These are phyloP conservation scores for Sigmodon hispidus DNA, from an alignment of 2,113 vertebrate genomes.

Conservation along the genomic window DNA sequence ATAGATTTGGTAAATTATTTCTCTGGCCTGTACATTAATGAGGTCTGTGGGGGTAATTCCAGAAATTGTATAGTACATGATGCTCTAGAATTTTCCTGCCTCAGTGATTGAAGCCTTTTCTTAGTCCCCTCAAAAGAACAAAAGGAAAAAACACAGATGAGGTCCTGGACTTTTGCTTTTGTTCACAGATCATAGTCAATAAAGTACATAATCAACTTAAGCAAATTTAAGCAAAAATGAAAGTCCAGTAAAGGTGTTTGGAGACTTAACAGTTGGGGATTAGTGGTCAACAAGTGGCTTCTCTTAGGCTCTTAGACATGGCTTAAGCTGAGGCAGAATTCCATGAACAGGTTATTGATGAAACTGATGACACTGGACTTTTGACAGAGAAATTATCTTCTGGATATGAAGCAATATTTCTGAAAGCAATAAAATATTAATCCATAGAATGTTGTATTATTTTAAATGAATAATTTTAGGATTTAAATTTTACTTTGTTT, in stretches of 20 bases:
- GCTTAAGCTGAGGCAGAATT: background rate
- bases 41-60: background rate
- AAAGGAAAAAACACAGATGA: background rate
- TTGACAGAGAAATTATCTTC: background rate
- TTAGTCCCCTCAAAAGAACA: background rate
- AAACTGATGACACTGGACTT: background rate
- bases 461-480: constrained; percentile 50
- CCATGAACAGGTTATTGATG: background rate
- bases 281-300: background rate
- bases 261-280: accelerated
- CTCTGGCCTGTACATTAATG: background rate
- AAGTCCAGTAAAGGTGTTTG: background rate
- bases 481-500: constrained; percentile 79
- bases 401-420: background rate
- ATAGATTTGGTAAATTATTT: background rate
- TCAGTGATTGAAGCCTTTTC: background rate
- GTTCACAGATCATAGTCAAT: accelerated
- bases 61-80: accelerated
- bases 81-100: background rate
- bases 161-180: background rate
- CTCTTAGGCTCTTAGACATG: background rate
- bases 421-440: background rate
- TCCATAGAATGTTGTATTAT: background rate
- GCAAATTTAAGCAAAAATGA: background rate
- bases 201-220: background rate